Evolutionary conservation across 2,113 vertebrate species (phyloP).

Genomic region (Dolichallabes microphthalmus): DNA sequence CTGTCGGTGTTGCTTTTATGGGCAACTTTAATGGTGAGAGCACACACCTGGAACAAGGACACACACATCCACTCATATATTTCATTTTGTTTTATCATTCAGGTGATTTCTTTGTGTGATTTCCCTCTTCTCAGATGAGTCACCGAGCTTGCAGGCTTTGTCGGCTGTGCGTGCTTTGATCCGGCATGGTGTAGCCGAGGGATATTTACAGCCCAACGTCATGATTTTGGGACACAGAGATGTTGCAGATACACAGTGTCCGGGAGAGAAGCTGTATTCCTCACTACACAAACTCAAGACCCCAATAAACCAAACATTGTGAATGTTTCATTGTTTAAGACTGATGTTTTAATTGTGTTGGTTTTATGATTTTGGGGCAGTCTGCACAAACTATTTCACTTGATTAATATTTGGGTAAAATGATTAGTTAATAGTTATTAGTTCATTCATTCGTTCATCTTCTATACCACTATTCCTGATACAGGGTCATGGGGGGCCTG

Average conservation of each 20-base stretch:
- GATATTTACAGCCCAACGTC: background rate
- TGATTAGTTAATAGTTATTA: no score
- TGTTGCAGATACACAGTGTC: conserved; percentile 14
- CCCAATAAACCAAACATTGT: background rate
- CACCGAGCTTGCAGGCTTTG: background rate
- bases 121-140: background rate
- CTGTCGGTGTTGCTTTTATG: conserved; percentile 78
- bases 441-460: no score
- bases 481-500: no score
- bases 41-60: background rate
- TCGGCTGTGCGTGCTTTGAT: conserved; percentile 2
- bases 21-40: conserved; percentile 74
- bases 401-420: no score
- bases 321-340: background rate
- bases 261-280: background rate
- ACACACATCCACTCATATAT: background rate
- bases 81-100: background rate
- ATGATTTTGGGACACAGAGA: conserved; percentile 18
- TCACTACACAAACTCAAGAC: conserved; percentile 14
- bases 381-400: background rate
- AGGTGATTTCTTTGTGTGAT: background rate
- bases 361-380: background rate
- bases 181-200: background rate
- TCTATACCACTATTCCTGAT: no score
- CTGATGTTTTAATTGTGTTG: background rate